These are phyloP conservation scores for Tanypteryx hageni DNA, from an alignment of 2,888 invertebrate genomes.

Conservation along the genomic window DNA sequence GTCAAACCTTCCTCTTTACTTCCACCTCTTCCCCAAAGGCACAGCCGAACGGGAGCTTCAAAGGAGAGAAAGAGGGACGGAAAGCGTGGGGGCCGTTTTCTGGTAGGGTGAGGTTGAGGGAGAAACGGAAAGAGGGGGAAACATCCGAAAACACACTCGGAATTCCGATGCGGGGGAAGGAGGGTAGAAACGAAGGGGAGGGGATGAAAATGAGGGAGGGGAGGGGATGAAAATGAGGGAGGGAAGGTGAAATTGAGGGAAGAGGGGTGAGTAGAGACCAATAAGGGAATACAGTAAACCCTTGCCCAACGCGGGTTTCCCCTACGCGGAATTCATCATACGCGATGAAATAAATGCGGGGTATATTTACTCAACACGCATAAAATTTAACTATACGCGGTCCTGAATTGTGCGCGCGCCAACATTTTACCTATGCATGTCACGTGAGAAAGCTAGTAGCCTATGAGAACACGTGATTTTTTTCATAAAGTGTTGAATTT, in stretches of 20 bases:
- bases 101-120: background rate
- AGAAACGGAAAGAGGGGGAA: background rate
- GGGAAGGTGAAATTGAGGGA: background rate
- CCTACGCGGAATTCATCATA: too few relatives aligned
- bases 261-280: background rate
- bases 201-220: background rate
- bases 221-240: background rate
- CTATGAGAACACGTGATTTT: too few relatives aligned
- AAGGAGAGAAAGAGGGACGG: background rate
- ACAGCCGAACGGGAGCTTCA: background rate
- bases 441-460: too few relatives aligned
- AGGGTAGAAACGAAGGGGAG: background rate
- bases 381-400: too few relatives aligned
- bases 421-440: too few relatives aligned
- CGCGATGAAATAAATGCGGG: too few relatives aligned
- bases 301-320: too few relatives aligned
- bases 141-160: conserved; percentile 2
- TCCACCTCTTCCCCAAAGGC: background rate
- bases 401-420: too few relatives aligned
- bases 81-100: background rate
- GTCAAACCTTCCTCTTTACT: too few relatives aligned
- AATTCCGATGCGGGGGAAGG: conserved; percentile 5
- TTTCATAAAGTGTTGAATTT: too few relatives aligned
- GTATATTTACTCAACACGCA: too few relatives aligned
- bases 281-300: too few relatives aligned